Base-by-base conservation (phyloP, 2,113 vertebrate species). In the Myxocyprinus asiaticus region DNA sequence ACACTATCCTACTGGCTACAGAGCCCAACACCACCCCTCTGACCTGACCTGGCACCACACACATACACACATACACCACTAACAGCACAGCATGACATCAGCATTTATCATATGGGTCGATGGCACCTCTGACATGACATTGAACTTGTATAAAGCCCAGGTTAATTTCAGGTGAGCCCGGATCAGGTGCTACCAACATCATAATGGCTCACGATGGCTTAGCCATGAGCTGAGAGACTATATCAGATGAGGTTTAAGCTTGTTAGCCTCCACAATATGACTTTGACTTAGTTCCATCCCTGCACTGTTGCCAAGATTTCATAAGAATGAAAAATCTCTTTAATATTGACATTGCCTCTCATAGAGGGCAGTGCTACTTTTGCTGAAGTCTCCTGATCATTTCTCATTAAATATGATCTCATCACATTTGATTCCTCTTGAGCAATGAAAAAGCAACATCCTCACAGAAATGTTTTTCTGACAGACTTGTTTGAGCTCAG, bases 111-210 rank as follows among this genome's bases (percentile, higher is more conserved):
- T 84, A 71, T 67, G 79, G 71, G 79, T 81, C 76, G 65, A 78
- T 75, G 64, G 45, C 66, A 70, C 80, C 69, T 84, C 77, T 81
- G 79, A 84, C 82, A 71, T 74, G 66, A 81, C 82, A 78, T 72
- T 74, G 56, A 81, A 81, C 82, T 71, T 61, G 53, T 71, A 48
- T 80, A 69, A 78, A 75, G 63, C 69, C 9, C 22, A 33, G 22
- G 50, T 84, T 81, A 75, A 77, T 77, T 78, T 76, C 79, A 69
- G 51, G 67, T 84, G 75, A 77, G 43, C 43, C 55, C 15, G 42
- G 17, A 67, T 43, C 62, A 45, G 12, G 7, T 17, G 68, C 70
- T 65, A 65, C 42, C 72, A 68, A 67, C 63, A 80, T 80, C 73
- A 83, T 80, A 12, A 47, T 56, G 14, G 63, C 65, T 70, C 48